Percentiles rank a stretch among this genome's conserved stretches.
These are phyloP conservation scores for Aurelia aurita DNA, from an alignment of 30 jellyfish, hydroid and myxozoan genomes.

Conservation along the genomic window DNA sequence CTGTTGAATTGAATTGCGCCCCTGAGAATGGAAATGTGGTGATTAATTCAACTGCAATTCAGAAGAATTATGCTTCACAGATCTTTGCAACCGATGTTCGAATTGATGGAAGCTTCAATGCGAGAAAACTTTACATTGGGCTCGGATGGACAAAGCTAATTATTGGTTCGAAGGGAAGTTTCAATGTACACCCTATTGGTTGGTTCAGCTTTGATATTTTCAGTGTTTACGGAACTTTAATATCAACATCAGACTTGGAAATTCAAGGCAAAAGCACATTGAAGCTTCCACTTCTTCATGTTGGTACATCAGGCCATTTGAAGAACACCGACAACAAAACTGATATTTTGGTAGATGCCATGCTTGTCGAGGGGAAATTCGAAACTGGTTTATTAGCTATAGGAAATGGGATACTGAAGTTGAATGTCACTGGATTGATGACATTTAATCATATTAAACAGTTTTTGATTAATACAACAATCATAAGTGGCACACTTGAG, in stretches of 20 bases:
- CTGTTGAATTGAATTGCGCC: slow-evolving; percentile 50
- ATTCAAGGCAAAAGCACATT: slow-evolving; percentile 41
- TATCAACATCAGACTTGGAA: slow-evolving; percentile 40
- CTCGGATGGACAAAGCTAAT: slow-evolving; percentile 40
- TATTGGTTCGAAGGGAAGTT: slow-evolving; percentile 23
- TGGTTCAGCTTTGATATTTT: slow-evolving; percentile 53
- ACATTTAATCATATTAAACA: slow-evolving; percentile 36
- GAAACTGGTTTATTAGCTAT: slow-evolving; percentile 36
- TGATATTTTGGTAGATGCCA: slow-evolving; percentile 35
- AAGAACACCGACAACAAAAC: slow-evolving; percentile 21
- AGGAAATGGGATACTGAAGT: slow-evolving; percentile 27
- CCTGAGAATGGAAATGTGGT: slow-evolving; percentile 15
- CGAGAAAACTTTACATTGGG: slow-evolving; percentile 56
- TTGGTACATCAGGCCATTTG: slow-evolving; percentile 37
- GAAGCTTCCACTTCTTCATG: slow-evolving; percentile 15
- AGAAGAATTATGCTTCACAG: slow-evolving; percentile 52
- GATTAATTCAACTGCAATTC: slow-evolving; percentile 15
- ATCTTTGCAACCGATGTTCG: slow-evolving; percentile 41
- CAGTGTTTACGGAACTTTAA: slow-evolving; percentile 15
- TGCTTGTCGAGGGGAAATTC: slow-evolving; percentile 52
- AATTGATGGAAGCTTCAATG: slow-evolving; percentile 31
- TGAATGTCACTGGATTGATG: slow-evolving; percentile 50
- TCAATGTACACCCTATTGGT: slow-evolving; percentile 53
- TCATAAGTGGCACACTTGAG: slow-evolving; percentile 37
- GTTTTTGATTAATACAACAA: slow-evolving; percentile 16